Base-by-base conservation (phyloP, 2,113 vertebrate species). In the Plotosus lineatus region DNA sequence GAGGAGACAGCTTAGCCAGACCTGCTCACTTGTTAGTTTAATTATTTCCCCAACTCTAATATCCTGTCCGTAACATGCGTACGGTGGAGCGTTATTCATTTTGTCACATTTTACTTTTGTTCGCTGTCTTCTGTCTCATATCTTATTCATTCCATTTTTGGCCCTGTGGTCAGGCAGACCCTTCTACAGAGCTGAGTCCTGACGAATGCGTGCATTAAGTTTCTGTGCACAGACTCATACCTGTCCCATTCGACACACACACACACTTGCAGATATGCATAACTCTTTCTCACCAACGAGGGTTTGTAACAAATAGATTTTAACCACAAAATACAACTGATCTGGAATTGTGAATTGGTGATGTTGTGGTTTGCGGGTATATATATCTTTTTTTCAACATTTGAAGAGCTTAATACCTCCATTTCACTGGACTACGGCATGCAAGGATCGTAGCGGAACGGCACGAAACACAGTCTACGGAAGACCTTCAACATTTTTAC, bases 101-200 rank as follows among this genome's bases (percentile, higher is more conserved):
- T 63, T 89, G 85, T 91, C 83, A 89, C 89, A 90, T 89, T 88
- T 91, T 89, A 88, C 89, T 87, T 81, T 79, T 80, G 71, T 85
- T 82, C 79, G 71, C 85, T 78, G 68, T 82, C 87, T 86, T 87
- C 75, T 85, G 63, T 77, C 87, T 88, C 68, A 83, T 89, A 78
- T 84, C 82, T 71, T 75, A 82, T 82, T 82, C 63, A 82, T 82
- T 50, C 51, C 61, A 50, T 56, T 56, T 73, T 53, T 77, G 36
- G 60, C 51, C 74, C 21, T 77, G 51, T 81, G 80, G 80, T 82
- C 80, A 77, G 73, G 38, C 14, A 38, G 46, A 53, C 69, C 15
- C 5, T 48, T 63, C 31, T 74, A 72, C 51, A 75, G 38, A 75
- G 60, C 46, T 53, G 3, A 60, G 11, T 63, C 44, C 46, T 63